Evolutionary conservation across 1,140 invertebrate genomes (phyloP), one percentile per base, ranked within the genome.

Genomic region (Ridgeia piscesae): DNA sequence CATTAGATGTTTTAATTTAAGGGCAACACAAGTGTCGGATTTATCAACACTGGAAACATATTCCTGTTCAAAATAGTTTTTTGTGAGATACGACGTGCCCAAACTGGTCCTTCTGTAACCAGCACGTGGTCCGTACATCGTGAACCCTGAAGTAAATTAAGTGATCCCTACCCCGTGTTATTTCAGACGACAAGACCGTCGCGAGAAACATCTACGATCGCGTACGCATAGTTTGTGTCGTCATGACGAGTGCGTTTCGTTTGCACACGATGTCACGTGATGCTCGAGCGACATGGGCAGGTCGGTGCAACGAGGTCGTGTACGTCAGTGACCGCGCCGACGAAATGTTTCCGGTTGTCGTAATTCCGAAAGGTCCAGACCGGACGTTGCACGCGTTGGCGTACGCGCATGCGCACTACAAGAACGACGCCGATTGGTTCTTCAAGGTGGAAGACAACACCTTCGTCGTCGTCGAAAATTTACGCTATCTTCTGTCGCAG

Each of bases 381-480:
- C 92, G 58, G 58, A 77, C 58, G 58, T 77, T 17, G 17, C 58
- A 21, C 17, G 58, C 58, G 17, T 92, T 93, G 34, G 91, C 92
- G 42, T 89, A 93, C 89, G 50, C 92, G 77, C 91, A 92, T 89
- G 48, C 89, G 35, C 34, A 93, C 33, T 91, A 92, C 58, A 89
- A 88, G n/a, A 92, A 93, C 35, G 88, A 6, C 31, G 33, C 1
- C 42, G 91, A 91, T 58, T 91, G 91, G 91, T 91, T 91, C 91
- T 91, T 91, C 91, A 96, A 96, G 92, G 92, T 91, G 34, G 92
- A 93, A 33, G 93, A 93, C 89, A 91, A 93, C 91, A 93, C 93
- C 1, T 93, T 92, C 42, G 92, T 93, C 33, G 48, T 93, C 31
- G 58, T 93, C 34, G 92, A 93, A 90, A 93, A 93, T 33, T 48